Evolutionary conservation across 2,113 vertebrate species (phyloP), one percentile per base, ranked within the genome.

Genomic region (Osmerus eperlanus): DNA sequence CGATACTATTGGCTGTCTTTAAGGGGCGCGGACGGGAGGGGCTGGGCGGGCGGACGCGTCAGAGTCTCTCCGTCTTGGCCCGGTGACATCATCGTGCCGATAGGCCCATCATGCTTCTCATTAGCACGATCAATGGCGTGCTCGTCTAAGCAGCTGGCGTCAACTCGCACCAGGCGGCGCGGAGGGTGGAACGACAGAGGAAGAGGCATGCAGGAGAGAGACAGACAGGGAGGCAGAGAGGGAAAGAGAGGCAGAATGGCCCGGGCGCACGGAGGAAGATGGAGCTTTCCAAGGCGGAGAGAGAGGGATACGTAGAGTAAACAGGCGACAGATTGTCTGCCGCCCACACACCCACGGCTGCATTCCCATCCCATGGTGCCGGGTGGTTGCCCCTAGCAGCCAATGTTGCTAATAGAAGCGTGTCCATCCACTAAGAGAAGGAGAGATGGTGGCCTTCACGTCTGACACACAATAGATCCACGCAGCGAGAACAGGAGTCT

Each of bases 301-400:
- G 41, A 76, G 78, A 83, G 81, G 77, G 81, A 86, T 81, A 79
- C 81, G 78, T 82, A 82, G 85, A 81, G 84, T 84, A 86, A 88
- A 90, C 82, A 86, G 81, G 79, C 68, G 68, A 89, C 85, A 89
- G 87, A 90, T 86, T 89, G 84, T 72, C 76, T 70, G 71, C 75
- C 81, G 80, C 69, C 80, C 74, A 62, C 32, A 32, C 51, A 7
- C 58, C 60, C 21, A 19, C 41, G 75, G 76, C 80, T 72, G 60
- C 82, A 77, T 78, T 84, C 83, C 83, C 83, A 71, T 83, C 68
- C 85, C 13, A 3, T 29, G 23, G 80, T 79, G 81, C 63, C 76
- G 67, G 75, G 76, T 79, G 61, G 68, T 80, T 80, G 84, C 78
- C 80, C 80, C 84, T 82, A 81, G 86, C 87, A 88, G 83, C 81